Evolutionary conservation across 2,888 invertebrate genomes (phyloP).

Genomic region (Gandaritis pyraliata): DNA sequence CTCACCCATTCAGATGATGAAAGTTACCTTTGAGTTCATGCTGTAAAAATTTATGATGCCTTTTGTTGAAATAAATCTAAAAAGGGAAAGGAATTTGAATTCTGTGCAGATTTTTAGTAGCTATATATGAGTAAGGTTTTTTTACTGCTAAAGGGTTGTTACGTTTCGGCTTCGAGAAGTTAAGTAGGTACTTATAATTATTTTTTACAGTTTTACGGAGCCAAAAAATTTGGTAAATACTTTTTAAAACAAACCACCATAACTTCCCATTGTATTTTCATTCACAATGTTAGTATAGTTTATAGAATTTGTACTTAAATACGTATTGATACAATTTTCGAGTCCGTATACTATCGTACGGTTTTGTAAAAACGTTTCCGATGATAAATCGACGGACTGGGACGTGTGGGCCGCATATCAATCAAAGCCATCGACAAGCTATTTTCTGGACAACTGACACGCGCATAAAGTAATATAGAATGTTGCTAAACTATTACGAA

Average conservation of each 20-base stretch:
- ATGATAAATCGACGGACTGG: slow-evolving; percentile 61
- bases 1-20: slow-evolving; percentile 53
- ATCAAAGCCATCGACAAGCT: slow-evolving; percentile 56
- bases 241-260: no score
- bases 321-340: neutral
- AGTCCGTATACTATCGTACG: slow-evolving; percentile 14
- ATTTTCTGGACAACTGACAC: slow-evolving; percentile 66
- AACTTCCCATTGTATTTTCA: no score
- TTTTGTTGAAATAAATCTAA: slow-evolving; percentile 47
- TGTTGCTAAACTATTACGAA: slow-evolving; percentile 10
- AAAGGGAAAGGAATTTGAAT: slow-evolving; percentile 19
- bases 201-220: no score
- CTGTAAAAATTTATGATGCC: slow-evolving; percentile 49
- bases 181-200: no score
- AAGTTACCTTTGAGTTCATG: slow-evolving; percentile 58
- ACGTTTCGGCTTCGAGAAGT: no score
- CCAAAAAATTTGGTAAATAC: no score
- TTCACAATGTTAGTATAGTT: no score
- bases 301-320: neutral
- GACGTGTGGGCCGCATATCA: slow-evolving; percentile 61
- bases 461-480: slow-evolving; percentile 55
- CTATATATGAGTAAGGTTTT: neutral
- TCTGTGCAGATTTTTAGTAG: neutral
- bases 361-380: slow-evolving; percentile 52
- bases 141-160: neutral